phyloP scores from a whole-genome alignment of 2,888 invertebrate genomes.

The Cetonia aurata region DNA sequence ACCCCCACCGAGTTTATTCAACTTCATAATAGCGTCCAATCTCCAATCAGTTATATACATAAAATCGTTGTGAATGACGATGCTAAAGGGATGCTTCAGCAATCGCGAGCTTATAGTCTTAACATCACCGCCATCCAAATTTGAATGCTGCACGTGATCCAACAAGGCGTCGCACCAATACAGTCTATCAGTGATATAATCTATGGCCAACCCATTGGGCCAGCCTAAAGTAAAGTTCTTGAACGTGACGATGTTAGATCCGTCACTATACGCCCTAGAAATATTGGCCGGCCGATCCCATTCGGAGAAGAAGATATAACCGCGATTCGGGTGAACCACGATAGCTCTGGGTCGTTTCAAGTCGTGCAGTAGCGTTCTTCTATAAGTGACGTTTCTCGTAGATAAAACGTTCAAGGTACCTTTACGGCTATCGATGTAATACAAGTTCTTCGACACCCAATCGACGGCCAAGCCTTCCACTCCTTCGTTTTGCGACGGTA shows the following conservation, averaged over 20 bases:
- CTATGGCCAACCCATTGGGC: slow-evolving; percentile 97
- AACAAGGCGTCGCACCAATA: slow-evolving; percentile 98
- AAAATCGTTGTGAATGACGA: slow-evolving; percentile 89
- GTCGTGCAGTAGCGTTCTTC: slow-evolving; percentile 86
- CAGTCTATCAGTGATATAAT: slow-evolving; percentile 86
- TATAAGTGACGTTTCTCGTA: slow-evolving; percentile 86
- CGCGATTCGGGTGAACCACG: slow-evolving; percentile 95
- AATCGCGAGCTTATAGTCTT: slow-evolving; percentile 88
- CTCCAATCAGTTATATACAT: slow-evolving; percentile 99
- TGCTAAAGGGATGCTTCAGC: slow-evolving; percentile 91
- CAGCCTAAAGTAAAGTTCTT: slow-evolving; percentile 93
- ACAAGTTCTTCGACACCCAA: slow-evolving; percentile 95
- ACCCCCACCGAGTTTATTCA: slow-evolving; percentile 90
- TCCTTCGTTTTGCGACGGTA: slow-evolving; percentile 97
- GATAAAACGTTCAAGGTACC: slow-evolving; percentile 94
- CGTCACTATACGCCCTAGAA: slow-evolving; percentile 92
- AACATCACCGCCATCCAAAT: slow-evolving; percentile 91
- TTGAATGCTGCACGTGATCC: slow-evolving; percentile 95
- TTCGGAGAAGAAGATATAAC: slow-evolving; percentile 94
- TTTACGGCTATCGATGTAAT: slow-evolving; percentile 94
- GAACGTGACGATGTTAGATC: slow-evolving; percentile 87
- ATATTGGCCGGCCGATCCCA: slow-evolving; percentile 98
- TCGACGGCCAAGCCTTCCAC: slow-evolving; percentile 96
- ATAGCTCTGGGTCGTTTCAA: slow-evolving; percentile 95
- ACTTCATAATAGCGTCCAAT: slow-evolving; percentile 90